These are phyloP conservation scores for Lochmaea crataegi DNA, from an alignment of 2,888 invertebrate genomes.

Conservation along the genomic window DNA sequence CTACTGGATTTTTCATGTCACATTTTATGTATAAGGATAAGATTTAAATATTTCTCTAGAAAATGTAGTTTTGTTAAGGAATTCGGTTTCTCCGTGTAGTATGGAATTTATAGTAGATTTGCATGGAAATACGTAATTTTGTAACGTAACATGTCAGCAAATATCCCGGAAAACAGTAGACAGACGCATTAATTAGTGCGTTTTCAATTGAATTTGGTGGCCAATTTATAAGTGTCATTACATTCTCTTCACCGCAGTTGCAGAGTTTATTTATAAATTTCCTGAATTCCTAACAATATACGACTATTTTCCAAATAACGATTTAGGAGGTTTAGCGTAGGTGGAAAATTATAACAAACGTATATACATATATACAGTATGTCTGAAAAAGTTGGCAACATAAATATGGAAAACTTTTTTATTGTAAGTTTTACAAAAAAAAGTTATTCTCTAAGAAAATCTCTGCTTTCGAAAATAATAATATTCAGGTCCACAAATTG, in stretches of 20 bases:
- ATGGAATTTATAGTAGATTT: not conserved
- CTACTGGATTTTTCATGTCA: no score
- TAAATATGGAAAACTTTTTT: no score
- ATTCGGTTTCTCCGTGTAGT: slow-evolving; percentile 1
- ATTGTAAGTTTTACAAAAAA: no score
- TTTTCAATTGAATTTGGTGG: slow-evolving; percentile 14
- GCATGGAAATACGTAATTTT: slow-evolving; percentile 11
- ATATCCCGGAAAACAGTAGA: slow-evolving; percentile 12
- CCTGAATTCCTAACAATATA: slow-evolving; percentile 9
- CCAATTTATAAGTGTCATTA: slow-evolving; percentile 17
- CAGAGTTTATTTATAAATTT: slow-evolving; percentile 29
- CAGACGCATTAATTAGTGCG: slow-evolving; percentile 12
- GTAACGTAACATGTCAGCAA: slow-evolving; percentile 10
- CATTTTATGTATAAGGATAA: no score
- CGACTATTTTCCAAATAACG: not conserved
- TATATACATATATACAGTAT: no score
- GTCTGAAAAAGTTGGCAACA: no score
- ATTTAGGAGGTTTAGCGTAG: slow-evolving; percentile 14
- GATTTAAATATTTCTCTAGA: not conserved
- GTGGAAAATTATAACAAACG: not conserved
- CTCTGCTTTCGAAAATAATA: no score
- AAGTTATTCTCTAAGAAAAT: no score
- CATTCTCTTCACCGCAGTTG: slow-evolving; percentile 12
- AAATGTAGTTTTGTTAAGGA: no score
- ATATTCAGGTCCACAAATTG: no score